phyloP scores from a whole-genome alignment of 2,888 invertebrate genomes.

The Dermolepida albohirtum region DNA sequence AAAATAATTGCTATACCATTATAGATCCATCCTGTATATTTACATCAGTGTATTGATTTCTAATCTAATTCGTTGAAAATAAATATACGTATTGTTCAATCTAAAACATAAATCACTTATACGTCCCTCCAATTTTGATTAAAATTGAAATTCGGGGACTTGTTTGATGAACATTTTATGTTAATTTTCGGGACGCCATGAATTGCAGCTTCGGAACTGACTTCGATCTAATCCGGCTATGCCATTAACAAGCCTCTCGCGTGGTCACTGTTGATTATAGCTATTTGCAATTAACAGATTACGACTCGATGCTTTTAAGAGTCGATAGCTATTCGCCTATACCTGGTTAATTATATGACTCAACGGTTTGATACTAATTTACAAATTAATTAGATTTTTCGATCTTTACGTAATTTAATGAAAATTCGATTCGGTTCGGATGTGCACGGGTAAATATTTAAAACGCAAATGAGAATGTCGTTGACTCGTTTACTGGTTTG shows the following conservation, averaged over 20 bases:
- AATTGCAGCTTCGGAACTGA: slow-evolving; percentile 1
- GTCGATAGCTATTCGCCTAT: background rate
- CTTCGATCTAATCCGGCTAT: slow-evolving; percentile 10
- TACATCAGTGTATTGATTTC: no score
- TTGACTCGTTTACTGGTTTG: no score
- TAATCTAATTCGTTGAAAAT: no score
- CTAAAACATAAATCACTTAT: no score
- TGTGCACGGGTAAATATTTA: no score
- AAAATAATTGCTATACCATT: no score
- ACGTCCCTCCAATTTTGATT: slow-evolving; percentile 4
- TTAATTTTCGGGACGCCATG: slow-evolving; percentile 10
- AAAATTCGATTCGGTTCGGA: no score
- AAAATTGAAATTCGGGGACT: background rate
- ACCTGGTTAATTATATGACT: slow-evolving; percentile 18
- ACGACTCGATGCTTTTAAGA: background rate
- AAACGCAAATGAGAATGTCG: no score
- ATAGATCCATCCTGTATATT: no score
- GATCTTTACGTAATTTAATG: no score
- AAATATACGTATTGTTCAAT: no score
- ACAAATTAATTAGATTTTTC: background rate
- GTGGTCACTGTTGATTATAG: slow-evolving; percentile 35
- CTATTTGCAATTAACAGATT: slow-evolving; percentile 35
- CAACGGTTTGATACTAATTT: slow-evolving; percentile 1
- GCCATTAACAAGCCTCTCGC: slow-evolving; percentile 30
- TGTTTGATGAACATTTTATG: slow-evolving; percentile 25